Conservation (phyloP, 2,888 invertebrate species). For the Drosophila histrio region DNA sequence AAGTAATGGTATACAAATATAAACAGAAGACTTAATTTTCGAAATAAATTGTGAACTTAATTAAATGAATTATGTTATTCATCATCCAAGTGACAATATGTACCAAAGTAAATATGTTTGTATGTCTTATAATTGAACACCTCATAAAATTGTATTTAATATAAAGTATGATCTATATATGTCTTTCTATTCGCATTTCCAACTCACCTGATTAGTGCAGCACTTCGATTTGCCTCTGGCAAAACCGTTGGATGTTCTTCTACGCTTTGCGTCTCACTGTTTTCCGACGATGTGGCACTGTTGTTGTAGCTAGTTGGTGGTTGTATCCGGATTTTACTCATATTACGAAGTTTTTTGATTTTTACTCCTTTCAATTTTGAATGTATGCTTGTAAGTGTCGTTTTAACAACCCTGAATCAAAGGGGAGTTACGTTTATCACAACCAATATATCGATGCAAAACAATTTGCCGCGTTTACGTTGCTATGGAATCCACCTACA, state of each 20-base stretch:
- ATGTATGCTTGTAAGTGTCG: conserved; percentile 33
- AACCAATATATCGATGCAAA: conserved; percentile 68
- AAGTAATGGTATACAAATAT: too few species aligned
- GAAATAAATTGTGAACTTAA: too few species aligned
- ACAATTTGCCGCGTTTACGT: conserved; percentile 47
- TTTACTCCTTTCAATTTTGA: conserved; percentile 51
- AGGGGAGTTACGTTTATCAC: conserved; percentile 40
- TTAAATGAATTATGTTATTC: too few species aligned
- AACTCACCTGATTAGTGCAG: conserved; percentile 59
- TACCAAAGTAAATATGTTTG: background rate
- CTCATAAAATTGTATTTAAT: background rate
- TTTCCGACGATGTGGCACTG: conserved; percentile 82
- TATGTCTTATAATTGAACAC: background rate
- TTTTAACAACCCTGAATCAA: conserved; percentile 30
- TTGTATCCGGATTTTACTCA: conserved; percentile 52
- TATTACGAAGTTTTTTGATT: conserved; percentile 42
- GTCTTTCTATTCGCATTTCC: background rate
- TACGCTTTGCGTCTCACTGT: conserved; percentile 82
- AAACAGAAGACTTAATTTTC: too few species aligned
- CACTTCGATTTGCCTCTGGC: conserved; percentile 36
- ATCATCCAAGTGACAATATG: too few species aligned
- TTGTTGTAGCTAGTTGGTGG: conserved; percentile 62
- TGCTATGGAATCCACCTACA: conserved; percentile 42
- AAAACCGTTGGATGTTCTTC: conserved; percentile 67
- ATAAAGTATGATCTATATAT: background rate